Evolutionary conservation across 30 jellyfish, hydroid and myxozoan genomes (phyloP).

Genomic region (Hydractinia symbiolongicarpus): DNA sequence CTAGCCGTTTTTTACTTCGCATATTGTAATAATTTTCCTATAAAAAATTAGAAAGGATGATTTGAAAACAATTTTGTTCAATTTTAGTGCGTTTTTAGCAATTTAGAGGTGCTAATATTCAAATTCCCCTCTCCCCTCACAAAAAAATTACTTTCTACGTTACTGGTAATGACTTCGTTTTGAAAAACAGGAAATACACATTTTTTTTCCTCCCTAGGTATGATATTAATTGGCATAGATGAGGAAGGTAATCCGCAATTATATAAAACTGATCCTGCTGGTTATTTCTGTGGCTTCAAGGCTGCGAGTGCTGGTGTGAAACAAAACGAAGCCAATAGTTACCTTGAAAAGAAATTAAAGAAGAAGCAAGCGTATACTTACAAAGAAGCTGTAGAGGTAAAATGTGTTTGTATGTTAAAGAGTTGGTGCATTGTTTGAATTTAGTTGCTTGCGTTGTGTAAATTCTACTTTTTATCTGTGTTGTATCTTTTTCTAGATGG

Average conservation of each 20-base stretch:
- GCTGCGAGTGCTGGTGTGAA: slow-evolving; percentile 97
- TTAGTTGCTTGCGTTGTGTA: too few species aligned
- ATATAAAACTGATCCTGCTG: slow-evolving; percentile 97
- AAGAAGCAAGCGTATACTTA: slow-evolving; percentile 68
- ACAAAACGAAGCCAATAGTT: slow-evolving; percentile 94
- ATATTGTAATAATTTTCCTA: too few species aligned
- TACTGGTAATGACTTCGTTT: neutral
- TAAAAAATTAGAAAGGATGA: too few species aligned
- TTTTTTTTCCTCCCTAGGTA: slow-evolving; percentile 42
- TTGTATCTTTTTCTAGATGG: slow-evolving; percentile 63
- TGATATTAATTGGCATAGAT: slow-evolving; percentile 92
- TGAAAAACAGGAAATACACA: neutral
- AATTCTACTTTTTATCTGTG: neutral
- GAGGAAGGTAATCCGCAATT: slow-evolving; percentile 75
- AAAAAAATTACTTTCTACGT: too few species aligned
- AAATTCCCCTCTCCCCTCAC: too few species aligned
- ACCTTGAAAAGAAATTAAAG: slow-evolving; percentile 82
- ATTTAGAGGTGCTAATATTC: too few species aligned
- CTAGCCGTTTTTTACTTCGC: too few species aligned
- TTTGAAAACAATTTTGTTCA: too few species aligned
- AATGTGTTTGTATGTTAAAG: neutral
- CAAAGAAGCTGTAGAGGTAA: slow-evolving; percentile 81
- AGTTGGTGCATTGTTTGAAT: too few species aligned
- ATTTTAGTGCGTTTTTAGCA: too few species aligned
- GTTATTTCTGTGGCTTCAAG: slow-evolving; percentile 79